Evolutionary conservation across 1,140 invertebrate genomes (phyloP), one percentile per base, ranked within the genome.

Genomic region (Saccostrea cuccullata): DNA sequence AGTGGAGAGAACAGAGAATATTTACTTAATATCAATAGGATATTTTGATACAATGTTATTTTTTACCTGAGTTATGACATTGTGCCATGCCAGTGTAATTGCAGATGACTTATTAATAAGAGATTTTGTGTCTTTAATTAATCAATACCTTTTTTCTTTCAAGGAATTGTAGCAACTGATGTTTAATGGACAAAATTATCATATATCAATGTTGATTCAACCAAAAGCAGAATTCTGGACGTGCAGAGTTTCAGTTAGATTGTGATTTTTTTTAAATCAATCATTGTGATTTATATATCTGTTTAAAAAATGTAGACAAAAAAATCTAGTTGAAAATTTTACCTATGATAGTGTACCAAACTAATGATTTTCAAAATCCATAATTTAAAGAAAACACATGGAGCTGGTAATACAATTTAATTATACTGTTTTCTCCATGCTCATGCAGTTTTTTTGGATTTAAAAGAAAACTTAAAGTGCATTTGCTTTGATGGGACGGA

Each of bases 401-500:
- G 1, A 47, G 47, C 47, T 47, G 47, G 47, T 47, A 3, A 47
- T 6, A 47, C 47, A 47, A 47, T 47, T 47, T 9, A 47, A 47
- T 36, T 36, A 36, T 1, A 36, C 47, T 9, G 9, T 47, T 47
- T 47, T 6, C 15, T 20, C 58, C 17, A 17, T 64, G 9, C 12
- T 60, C 20, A 17, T 64, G 17, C 58, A n/a, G 15, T 64, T 64
- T 64, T 20, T 64, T 64, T 20, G 6, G 58, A 64, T 20, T 64
- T 20, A 64, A 64, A 64, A 58, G 20, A 60, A 64, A 20, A 20
- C 17, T 64, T 20, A 4, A 5, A 17, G 13, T n/a, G n/a, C 58
- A 20, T 30, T 77, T 77, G n/a, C 30, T 36, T 26, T 77, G 70
- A 77, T 77, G 70, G 70, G 70, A 77, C 70, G 70, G 70, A 77